Base-by-base conservation (phyloP, 2,888 invertebrate genomes). In the Clunio marinus region DNA sequence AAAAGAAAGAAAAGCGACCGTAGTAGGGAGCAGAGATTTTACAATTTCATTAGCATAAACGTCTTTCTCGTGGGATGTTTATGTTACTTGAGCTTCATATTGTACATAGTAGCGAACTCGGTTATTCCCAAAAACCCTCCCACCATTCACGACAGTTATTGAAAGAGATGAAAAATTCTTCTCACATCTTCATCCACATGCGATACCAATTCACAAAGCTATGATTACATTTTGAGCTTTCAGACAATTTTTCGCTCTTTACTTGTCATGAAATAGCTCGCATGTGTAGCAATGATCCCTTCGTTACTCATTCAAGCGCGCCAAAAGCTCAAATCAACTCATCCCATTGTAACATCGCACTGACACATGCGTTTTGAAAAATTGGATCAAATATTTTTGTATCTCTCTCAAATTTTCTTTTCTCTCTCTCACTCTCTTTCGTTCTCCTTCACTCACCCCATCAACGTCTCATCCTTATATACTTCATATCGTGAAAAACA, bases 11-110 rank as follows among this genome's bases (percentile, higher is more conserved):
- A 57, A 57, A 24, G 5, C 51, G 3, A 32, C 4, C 32, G 5
- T 32, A 32, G 32, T 32, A 32, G n/a, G 10, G 25, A 57, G 27
- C 57, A 25, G 57, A 57, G 57, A 57, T 57, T 57, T 27, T 27
- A 20, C 57, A 57, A 25, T 57, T 57, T 57, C 57, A 57, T 57
- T 57, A 57, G 25, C 57, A 57, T 57, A 57, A 57, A 57, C 57
- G 57, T 20, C 57, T 57, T 57, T 27, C 57, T 57, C 57, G 57
- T 57, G 57, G 25, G 57, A 57, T 57, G 27, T 57, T 57, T 57
- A 51, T 15, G 27, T 20, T 57, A 2, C 13, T 8, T 55, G 22
- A 7, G 20, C 57, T 22, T 17, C 22, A 7, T 15, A 45, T 32
- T 5, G n/a, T n/a, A n/a, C n/a, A n/a, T n/a, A n/a, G n/a, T n/a